These are phyloP conservation scores for Phyllotis vaccarum DNA, from an alignment of 2,797 vertebrate genomes.

Conservation along the genomic window DNA sequence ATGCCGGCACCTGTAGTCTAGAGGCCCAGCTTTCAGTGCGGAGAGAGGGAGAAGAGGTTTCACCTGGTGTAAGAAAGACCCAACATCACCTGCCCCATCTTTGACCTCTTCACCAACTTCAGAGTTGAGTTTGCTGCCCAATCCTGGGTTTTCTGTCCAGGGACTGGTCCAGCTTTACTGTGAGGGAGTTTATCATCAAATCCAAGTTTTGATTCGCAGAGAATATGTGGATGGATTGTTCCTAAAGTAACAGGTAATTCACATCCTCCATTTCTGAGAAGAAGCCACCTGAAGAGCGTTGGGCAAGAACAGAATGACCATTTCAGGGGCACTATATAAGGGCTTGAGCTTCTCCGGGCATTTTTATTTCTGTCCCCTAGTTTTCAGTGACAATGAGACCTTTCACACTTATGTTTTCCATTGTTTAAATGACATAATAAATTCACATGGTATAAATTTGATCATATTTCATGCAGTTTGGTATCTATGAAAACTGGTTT, in stretches of 20 bases:
- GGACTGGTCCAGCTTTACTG: neutral
- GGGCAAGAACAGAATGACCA: neutral
- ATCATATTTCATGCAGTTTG: neutral
- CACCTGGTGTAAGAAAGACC: neutral
- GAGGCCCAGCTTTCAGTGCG: neutral
- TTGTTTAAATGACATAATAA: neutral
- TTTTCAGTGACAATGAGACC: neutral
- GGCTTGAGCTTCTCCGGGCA: fast-evolving
- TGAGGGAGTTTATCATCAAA: neutral
- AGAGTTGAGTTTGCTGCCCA: neutral
- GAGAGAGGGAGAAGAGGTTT: neutral
- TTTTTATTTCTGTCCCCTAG: neutral
- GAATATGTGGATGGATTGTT: neutral
- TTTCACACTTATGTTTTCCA: neutral
- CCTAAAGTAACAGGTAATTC: neutral
- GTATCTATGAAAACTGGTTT: neutral
- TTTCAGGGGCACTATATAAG: neutral
- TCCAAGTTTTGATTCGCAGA: neutral
- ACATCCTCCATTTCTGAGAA: neutral
- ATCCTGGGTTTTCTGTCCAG: neutral
- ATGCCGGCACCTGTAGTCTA: neutral
- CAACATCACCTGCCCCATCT: neutral
- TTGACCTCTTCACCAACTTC: neutral
- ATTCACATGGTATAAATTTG: neutral
- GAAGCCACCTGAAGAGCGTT: neutral